Evolutionary conservation across 2,888 invertebrate species (phyloP), one percentile per base, ranked within the genome.

Genomic region (Tipula confusa): DNA sequence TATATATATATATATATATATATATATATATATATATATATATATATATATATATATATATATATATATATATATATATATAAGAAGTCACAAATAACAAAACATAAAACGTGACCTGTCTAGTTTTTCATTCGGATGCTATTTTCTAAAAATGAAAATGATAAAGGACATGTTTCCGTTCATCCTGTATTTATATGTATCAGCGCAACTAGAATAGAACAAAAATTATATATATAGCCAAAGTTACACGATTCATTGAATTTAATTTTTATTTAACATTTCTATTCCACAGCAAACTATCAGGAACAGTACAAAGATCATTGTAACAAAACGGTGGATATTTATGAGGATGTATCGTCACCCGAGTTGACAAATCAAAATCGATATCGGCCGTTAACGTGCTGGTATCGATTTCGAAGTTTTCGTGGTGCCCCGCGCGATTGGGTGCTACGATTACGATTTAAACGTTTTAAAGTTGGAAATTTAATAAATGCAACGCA

Each of bases 391-490:
- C 95, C 97, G 2, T 92, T 97, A 89, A 95, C 95, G 85, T 97
- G 97, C 89, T 95, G 94, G 92, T 97, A 97, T 90, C 94, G 96
- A 87, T 97, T 97, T 90, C 92, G 96, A 85, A 95, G 96, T 18
- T 94, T 96, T 86, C 93, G 96, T 85, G 96, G 96, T 2, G 95
- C 95, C 28, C 95, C 96, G 0, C 94, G 96, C 86, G 97, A 97
- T 90, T 97, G 96, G 95, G 96, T 97, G 85, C 91, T 97, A 81
- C 92, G 96, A 86, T 94, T 97, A 86, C 93, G 96, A 85, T 97
- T 97, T 91, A 96, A 96, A 91, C 96, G 96, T 89, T 97, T 97
- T 91, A 97, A 97, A 92, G 96, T 97, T 84, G 97, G 97, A 18
- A 93, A 93, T 11, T 90, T 97, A 86, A 92, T 96, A 86, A 97